These are phyloP conservation scores for Chlorodrepanis virens DNA, from an alignment of 2,113 vertebrate species.

Conservation along the genomic window DNA sequence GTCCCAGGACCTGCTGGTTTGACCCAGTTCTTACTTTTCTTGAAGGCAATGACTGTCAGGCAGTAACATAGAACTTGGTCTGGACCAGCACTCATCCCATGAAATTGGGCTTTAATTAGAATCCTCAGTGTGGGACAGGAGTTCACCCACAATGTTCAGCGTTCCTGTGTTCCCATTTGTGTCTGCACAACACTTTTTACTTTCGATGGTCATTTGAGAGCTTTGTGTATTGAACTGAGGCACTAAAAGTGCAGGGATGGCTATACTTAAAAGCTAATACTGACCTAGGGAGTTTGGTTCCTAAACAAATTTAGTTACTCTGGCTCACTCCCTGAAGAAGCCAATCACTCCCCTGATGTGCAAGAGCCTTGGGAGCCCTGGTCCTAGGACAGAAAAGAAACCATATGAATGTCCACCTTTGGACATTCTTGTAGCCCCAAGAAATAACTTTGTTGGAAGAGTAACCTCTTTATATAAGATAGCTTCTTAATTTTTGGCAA, in stretches of 20 bases:
- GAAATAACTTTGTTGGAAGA: not conserved
- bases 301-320: not conserved
- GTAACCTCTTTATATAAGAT: not conserved
- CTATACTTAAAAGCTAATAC: not conserved
- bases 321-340: not conserved
- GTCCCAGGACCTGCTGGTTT: not conserved
- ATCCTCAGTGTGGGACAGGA: not conserved
- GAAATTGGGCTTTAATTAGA: not conserved
- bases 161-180: not conserved
- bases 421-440: not conserved
- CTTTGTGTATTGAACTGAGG: not conserved
- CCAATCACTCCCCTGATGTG: not conserved
- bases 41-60: not conserved
- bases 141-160: not conserved
- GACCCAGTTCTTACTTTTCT: not conserved
- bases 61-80: not conserved
- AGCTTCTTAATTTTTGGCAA: not conserved
- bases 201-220: fast-evolving
- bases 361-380: not conserved
- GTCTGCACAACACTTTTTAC: not conserved
- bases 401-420: not conserved
- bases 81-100: not conserved
- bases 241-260: not conserved
- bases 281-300: not conserved
- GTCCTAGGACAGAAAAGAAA: not conserved